These are phyloP conservation scores for Zoanthus solanderi DNA, from an alignment of 92 coral and sea anemone genomes.

Conservation along the genomic window DNA sequence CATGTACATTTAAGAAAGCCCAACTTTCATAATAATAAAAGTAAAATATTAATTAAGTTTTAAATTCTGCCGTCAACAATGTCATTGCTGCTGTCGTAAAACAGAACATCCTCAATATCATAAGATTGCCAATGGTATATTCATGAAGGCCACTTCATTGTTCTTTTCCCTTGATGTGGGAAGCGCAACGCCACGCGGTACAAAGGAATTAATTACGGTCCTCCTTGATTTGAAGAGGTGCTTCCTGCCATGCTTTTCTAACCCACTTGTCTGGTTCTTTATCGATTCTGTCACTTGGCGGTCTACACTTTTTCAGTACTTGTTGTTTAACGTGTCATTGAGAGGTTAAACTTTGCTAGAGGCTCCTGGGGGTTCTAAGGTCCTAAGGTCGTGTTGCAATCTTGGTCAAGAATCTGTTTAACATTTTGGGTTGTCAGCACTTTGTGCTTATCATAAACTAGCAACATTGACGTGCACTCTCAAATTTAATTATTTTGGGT, in stretches of 20 bases:
- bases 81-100: not conserved
- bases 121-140: conserved; percentile 36
- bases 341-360: conserved; percentile 62
- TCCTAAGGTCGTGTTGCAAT: conserved; percentile 24
- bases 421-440: conserved; percentile 11
- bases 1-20: not conserved
- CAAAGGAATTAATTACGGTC: conserved; percentile 13
- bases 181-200: conserved; percentile 27
- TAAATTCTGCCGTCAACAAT: not conserved
- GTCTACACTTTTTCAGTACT: conserved; percentile 57
- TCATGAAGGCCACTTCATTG: conserved; percentile 32
- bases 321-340: conserved; percentile 46
- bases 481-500: conserved; percentile 8
- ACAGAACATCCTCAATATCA: conserved; percentile 22
- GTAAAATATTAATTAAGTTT: not conserved
- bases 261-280: conserved; percentile 52
- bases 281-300: conserved; percentile 53
- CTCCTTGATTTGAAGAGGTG: not conserved
- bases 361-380: conserved; percentile 41
- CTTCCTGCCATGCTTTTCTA: conserved; percentile 15
- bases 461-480: not conserved
- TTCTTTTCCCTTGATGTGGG: conserved; percentile 38
- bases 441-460: not conserved
- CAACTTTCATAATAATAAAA: not conserved
- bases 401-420: conserved; percentile 34